Base-by-base conservation (phyloP, 2,797 vertebrate species). In the Benthosema pterotum region DNA sequence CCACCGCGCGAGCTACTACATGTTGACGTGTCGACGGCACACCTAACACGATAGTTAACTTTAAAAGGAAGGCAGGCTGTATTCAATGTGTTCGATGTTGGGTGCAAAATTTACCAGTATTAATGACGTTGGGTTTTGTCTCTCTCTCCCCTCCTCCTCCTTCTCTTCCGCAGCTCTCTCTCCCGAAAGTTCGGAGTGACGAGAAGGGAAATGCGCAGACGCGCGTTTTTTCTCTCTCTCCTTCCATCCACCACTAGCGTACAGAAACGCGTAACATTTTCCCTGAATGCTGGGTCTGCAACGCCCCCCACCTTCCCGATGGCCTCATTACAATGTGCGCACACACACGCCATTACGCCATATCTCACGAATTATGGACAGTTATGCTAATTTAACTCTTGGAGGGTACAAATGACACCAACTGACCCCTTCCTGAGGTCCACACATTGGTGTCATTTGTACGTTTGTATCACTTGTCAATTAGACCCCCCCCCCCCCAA, bases 181-280 rank as follows among this genome's bases (percentile, higher is more conserved):
- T 83, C 83, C 83, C 74, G 83, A 85, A 88, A 87, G 49, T 89
- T 88, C 86, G 86, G 74, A 85, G 62, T 73, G 83, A 80, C 77
- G 81, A 77, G 69, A 76, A 70, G 13, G 63, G 15, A 1, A 84
- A 55, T 85, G 85, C 87, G 89, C 86, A 88, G 74, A 73, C 82
- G 78, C 83, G 65, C 58, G 67, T 76, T 54, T 45, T 25, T 28
- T 4, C 1, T 63, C 64, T 67, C 53, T 57, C 57, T 61, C 1
- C 17, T 19, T 12, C 13, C 65, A n/a, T 59, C 77, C 65, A 17
- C 22, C 11, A 4, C 12, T 14, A 15, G 7, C 45, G 45, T 15
- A 13, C 12, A 46, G n/a, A 62, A 74, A 84, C 83, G 83, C 85
- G 87, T 82, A 74, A 78, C 69, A 66, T 78, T 79, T 77, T 55